Percentiles rank a stretch among this genome's conserved stretches.
Conservation (phyloP, 2,797 vertebrate genomes). For the Sorex maritimensis region DNA sequence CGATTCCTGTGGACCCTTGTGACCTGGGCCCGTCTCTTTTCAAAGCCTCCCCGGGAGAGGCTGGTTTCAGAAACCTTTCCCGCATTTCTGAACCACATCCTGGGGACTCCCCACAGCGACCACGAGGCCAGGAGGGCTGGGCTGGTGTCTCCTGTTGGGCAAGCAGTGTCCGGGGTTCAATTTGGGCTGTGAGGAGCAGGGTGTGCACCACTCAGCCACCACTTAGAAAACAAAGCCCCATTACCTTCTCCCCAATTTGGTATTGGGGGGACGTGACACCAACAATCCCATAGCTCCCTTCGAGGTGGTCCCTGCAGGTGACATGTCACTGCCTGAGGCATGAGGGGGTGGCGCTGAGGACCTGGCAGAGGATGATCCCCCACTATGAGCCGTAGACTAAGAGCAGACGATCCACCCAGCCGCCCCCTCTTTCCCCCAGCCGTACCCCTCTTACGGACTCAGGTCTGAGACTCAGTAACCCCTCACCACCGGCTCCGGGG, state of each 20-base stretch:
- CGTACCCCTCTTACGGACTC: too few relatives aligned
- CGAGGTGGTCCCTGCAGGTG: fast-evolving
- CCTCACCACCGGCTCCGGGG: too few relatives aligned
- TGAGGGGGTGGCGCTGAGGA: fast-evolving
- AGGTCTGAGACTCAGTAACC: too few relatives aligned
- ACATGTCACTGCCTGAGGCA: fast-evolving
- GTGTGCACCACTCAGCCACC: too few relatives aligned
- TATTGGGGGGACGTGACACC: neutral
- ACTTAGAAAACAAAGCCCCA: neutral
- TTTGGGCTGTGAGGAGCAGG: too few relatives aligned
- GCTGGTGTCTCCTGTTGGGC: neutral
- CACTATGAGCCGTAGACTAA: neutral
- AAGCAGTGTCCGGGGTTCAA: too few relatives aligned
- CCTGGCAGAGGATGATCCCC: neutral
- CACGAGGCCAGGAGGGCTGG: too few relatives aligned
- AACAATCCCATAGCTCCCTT: neutral
- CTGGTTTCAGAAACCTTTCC: neutral
- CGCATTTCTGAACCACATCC: neutral
- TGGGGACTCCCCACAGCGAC: neutral
- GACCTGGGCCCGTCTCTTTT: neutral
- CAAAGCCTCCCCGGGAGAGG: neutral
- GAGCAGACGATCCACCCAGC: neutral
- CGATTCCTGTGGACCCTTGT: fast-evolving
- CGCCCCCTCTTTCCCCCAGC: neutral
- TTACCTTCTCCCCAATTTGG: neutral